Evolutionary conservation across 2,113 vertebrate genomes (phyloP).

Genomic region (Clupea harengus): DNA sequence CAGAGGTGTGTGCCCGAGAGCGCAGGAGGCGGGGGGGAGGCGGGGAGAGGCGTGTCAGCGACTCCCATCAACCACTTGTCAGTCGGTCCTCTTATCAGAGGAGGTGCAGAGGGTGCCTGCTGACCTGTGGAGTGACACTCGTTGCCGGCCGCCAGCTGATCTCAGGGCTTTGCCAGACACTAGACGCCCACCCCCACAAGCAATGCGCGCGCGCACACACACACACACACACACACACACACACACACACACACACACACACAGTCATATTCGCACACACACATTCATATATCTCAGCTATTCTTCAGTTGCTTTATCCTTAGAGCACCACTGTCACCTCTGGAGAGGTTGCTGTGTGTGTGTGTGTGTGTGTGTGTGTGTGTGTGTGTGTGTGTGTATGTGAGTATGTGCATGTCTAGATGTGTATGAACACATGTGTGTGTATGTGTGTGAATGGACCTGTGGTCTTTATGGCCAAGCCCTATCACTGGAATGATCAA

Average conservation of each 20-base stretch:
- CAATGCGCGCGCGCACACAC: not conserved
- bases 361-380: not conserved
- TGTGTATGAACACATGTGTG: not conserved
- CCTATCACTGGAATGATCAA: slow-evolving; percentile 43
- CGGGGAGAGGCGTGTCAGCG: slow-evolving; percentile 59
- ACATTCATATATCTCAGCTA: slow-evolving; percentile 32
- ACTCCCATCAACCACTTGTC: slow-evolving; percentile 69
- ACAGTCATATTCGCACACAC: not conserved
- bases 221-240: slow-evolving; percentile 32
- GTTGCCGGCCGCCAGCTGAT: slow-evolving; percentile 51
- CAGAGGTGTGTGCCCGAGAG: not conserved
- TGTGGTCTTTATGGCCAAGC: not conserved
- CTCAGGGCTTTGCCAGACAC: slow-evolving; percentile 7
- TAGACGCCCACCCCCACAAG: slow-evolving; percentile 48
- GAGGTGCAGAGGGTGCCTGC: slow-evolving; percentile 65
- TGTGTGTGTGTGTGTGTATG: not conserved
- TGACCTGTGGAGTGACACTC: slow-evolving; percentile 75
- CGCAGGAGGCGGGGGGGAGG: slow-evolving; percentile 50
- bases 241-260: not conserved
- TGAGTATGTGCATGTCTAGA: not conserved
- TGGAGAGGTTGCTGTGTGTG: not conserved
- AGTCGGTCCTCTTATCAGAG: slow-evolving; percentile 80
- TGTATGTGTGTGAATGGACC: not conserved
- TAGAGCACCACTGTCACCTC: slow-evolving; percentile 1
- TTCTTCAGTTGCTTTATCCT: slow-evolving; percentile 55